These are phyloP conservation scores for Delphinus delphis DNA, from an alignment of 2,113 vertebrate genomes.

Conservation along the genomic window DNA sequence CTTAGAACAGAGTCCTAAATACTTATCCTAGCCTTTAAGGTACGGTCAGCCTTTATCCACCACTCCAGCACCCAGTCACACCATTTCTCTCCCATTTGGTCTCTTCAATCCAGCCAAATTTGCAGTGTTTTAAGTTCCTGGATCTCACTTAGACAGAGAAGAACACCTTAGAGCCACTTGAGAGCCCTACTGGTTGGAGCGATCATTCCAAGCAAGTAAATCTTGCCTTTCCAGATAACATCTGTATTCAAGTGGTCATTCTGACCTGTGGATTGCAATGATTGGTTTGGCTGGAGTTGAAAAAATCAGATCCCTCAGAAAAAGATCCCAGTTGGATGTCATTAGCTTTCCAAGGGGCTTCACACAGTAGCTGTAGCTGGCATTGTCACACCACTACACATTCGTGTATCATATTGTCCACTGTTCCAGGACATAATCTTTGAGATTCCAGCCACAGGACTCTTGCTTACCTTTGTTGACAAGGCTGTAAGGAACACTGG, in stretches of 20 bases:
- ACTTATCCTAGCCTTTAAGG: not conserved
- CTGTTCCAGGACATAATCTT: not conserved
- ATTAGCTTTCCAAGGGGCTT: not conserved
- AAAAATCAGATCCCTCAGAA: not conserved
- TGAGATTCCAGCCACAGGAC: not conserved
- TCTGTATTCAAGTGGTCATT: not conserved
- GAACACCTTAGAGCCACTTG: not conserved
- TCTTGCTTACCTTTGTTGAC: not conserved
- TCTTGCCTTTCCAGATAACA: not conserved
- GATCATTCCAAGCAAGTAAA: not conserved
- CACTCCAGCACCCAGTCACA: not conserved
- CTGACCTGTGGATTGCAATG: not conserved
- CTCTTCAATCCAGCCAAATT: not conserved
- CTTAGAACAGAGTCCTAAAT: not conserved
- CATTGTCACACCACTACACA: not conserved
- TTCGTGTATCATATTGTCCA: accelerated
- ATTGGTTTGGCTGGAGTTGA: not conserved
- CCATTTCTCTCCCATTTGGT: not conserved
- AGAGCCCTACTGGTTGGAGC: not conserved
- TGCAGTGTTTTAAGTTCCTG: not conserved
- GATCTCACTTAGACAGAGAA: not conserved
- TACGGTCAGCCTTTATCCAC: not conserved
- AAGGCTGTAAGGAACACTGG: not conserved
- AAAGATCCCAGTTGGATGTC: not conserved
- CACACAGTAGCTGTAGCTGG: accelerated